Conservation (phyloP, 2,113 vertebrate genomes). For the Ophthalmolycus amberensis region DNA sequence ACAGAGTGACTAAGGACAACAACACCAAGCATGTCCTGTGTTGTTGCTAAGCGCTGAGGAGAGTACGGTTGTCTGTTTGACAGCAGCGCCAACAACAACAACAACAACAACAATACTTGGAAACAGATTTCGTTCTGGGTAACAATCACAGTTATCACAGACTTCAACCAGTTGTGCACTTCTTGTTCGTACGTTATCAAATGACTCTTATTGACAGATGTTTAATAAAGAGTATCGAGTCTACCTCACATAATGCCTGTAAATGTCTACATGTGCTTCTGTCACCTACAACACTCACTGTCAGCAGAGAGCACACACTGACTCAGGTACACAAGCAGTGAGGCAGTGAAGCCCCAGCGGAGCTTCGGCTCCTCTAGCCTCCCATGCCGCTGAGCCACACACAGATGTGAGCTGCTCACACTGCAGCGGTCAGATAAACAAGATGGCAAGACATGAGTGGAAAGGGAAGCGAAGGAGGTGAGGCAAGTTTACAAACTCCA, state of each 20-base stretch:
- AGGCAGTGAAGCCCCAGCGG: neutral
- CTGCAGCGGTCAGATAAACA: constrained; percentile 10
- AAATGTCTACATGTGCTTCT: neutral
- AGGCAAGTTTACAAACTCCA: neutral
- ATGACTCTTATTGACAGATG: neutral
- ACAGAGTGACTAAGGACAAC: neutral
- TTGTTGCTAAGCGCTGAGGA: too few species aligned
- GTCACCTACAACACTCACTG: neutral
- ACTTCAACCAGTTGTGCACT: neutral
- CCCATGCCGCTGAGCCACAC: constrained; percentile 22
- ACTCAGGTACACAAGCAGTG: neutral
- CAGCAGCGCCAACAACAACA: too few species aligned
- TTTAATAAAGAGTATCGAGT: neutral
- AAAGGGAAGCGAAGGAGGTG: neutral
- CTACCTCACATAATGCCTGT: neutral
- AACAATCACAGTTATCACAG: neutral
- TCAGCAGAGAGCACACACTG: neutral
- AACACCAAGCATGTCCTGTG: too few species aligned
- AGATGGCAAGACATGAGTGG: neutral
- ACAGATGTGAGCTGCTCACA: constrained; percentile 11
- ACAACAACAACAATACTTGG: too few species aligned
- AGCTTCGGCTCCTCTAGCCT: neutral
- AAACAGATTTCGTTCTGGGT: too few species aligned
- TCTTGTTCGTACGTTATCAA: neutral
- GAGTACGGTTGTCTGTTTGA: too few species aligned